Conservation (phyloP, 2,888 invertebrate species). For the Spodoptera picta region DNA sequence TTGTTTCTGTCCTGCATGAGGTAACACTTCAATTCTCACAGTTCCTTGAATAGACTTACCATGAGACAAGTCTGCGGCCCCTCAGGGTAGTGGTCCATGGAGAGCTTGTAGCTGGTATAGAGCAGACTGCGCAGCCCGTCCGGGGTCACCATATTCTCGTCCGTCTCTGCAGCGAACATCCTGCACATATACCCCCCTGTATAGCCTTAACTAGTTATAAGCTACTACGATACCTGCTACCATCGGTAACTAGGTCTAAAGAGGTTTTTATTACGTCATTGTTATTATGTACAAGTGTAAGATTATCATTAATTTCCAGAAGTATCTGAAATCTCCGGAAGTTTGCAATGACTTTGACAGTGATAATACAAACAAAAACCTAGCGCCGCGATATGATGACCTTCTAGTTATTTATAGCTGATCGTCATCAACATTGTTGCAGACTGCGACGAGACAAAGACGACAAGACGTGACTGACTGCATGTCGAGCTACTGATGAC, state of each 20-base stretch:
- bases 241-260: no score
- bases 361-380: no score
- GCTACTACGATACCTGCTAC: no score
- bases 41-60: conserved; percentile 65
- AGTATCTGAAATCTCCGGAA: no score
- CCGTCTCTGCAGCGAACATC: conserved; percentile 88
- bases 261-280: no score
- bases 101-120: conserved; percentile 92
- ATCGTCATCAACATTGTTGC: conserved; percentile 24
- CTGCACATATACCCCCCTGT: conserved; percentile 58
- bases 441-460: conserved; percentile 3
- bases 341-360: no score
- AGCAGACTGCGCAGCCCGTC: conserved; percentile 91
- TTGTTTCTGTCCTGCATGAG: not conserved
- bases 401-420: conserved; percentile 14
- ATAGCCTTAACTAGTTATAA: no score
- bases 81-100: conserved; percentile 93
- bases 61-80: conserved; percentile 90
- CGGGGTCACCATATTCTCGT: conserved; percentile 89
- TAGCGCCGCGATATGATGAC: conserved; percentile 6
- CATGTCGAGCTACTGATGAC: not conserved
- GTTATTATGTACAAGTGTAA: no score
- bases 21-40: not conserved
- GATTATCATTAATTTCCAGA: no score
- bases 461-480: conserved; percentile 6